Percentiles rank a stretch among this genome's conserved stretches.
Conservation (phyloP, 2,888 invertebrate genomes). For the Conchocele bisecta region DNA sequence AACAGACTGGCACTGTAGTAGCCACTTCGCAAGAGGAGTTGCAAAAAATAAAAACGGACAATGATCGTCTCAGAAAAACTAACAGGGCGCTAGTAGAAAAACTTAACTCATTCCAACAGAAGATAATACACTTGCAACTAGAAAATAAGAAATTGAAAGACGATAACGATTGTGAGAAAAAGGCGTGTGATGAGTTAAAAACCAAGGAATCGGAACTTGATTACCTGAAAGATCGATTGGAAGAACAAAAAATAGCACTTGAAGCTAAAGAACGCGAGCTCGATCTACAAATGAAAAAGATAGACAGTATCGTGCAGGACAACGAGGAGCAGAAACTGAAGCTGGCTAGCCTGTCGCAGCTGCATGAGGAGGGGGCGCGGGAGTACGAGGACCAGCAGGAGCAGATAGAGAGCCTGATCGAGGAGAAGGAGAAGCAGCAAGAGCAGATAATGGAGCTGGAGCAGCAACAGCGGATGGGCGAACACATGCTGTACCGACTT, state of each 20-base stretch:
- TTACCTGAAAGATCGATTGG: slow-evolving; percentile 59
- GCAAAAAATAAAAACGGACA: slow-evolving; percentile 62
- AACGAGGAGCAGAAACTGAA: slow-evolving; percentile 60
- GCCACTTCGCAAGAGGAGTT: slow-evolving; percentile 65
- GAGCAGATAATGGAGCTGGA: slow-evolving; percentile 62
- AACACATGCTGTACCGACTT: slow-evolving; percentile 56
- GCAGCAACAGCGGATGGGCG: slow-evolving; percentile 59
- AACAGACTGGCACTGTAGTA: slow-evolving; percentile 52
- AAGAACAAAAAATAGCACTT: slow-evolving; percentile 61
- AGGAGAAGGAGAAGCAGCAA: slow-evolving; percentile 57
- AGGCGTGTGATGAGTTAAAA: slow-evolving; percentile 54
- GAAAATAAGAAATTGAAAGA: slow-evolving; percentile 66
- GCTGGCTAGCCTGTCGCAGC: slow-evolving; percentile 57
- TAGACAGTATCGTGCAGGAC: slow-evolving; percentile 62
- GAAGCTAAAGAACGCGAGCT: slow-evolving; percentile 65
- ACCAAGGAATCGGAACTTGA: slow-evolving; percentile 58
- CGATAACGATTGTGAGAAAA: slow-evolving; percentile 51
- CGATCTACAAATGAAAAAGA: slow-evolving; percentile 61
- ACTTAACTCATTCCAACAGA: slow-evolving; percentile 65
- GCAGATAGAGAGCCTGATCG: slow-evolving; percentile 61
- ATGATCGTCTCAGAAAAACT: slow-evolving; percentile 65
- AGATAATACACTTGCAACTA: slow-evolving; percentile 64
- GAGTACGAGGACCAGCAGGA: slow-evolving; percentile 66
- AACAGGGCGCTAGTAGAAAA: slow-evolving; percentile 66
- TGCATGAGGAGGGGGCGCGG: slow-evolving; percentile 62